phyloP scores from a whole-genome alignment of 2,797 vertebrate genomes.

The Oryzias dopingdopingensis region DNA sequence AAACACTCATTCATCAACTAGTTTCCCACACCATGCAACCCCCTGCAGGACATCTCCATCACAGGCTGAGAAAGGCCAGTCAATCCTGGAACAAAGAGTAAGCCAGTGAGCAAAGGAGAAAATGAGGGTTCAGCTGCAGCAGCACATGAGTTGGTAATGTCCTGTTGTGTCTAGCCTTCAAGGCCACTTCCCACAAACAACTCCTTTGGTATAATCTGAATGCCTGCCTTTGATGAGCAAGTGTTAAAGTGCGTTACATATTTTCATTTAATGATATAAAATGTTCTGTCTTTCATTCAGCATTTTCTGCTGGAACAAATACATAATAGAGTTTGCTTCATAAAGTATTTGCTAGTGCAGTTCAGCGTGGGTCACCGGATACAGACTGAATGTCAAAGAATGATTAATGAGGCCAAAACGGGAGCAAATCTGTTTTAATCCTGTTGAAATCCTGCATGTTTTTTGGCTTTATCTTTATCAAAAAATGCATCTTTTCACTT shows the following conservation, averaged over 20 bases:
- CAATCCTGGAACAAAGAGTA: constrained; percentile 58
- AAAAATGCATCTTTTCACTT: background rate
- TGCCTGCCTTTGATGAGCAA: constrained; percentile 4
- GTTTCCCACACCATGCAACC: constrained; percentile 69
- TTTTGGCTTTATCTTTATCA: background rate
- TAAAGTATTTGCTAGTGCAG: background rate
- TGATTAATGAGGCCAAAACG: constrained; percentile 6
- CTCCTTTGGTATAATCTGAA: constrained; percentile 22
- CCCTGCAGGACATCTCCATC: constrained; percentile 64
- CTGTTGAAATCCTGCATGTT: background rate
- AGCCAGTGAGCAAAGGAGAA: constrained; percentile 21
- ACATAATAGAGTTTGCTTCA: background rate
- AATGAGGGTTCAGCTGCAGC: constrained; percentile 40
- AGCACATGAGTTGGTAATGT: constrained; percentile 39
- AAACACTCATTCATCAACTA: constrained; percentile 69
- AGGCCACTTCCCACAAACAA: constrained; percentile 58
- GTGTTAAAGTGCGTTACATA: background rate
- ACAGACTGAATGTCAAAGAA: constrained; percentile 1
- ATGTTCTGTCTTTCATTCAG: background rate
- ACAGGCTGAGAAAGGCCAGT: constrained; percentile 61
- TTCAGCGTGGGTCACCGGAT: background rate
- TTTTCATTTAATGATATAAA: background rate
- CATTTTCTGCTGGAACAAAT: background rate
- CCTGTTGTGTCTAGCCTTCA: constrained; percentile 61
- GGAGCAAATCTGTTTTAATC: background rate